Evolutionary conservation across 1,140 invertebrate species (phyloP).

Genomic region (Lepidotrigona ventralis): DNA sequence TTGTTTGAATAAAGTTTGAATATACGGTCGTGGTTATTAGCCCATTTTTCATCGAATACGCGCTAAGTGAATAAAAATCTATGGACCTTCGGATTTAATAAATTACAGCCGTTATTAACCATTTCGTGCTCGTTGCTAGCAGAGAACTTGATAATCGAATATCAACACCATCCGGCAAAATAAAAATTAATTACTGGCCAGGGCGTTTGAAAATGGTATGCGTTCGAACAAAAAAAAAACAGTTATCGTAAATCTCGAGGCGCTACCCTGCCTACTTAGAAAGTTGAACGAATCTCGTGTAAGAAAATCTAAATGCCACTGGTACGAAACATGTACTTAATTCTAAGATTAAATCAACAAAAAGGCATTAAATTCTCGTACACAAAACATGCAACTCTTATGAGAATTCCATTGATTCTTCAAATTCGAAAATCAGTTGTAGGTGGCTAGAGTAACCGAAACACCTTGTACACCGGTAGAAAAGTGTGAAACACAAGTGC

Average conservation of each 20-base stretch:
- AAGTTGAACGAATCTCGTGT: too few species aligned
- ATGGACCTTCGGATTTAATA: not conserved
- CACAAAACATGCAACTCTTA: too few species aligned
- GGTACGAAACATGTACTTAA: too few species aligned
- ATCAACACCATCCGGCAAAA: not conserved
- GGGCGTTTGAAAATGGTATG: not conserved
- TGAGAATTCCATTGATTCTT: not conserved
- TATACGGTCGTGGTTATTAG: not conserved
- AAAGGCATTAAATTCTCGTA: too few species aligned
- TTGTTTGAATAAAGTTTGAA: slow-evolving; percentile 1
- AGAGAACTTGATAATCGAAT: not conserved
- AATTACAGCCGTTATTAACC: not conserved
- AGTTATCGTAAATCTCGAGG: not conserved
- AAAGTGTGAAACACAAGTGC: slow-evolving; percentile 21
- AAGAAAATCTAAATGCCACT: too few species aligned
- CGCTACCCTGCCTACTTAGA: too few species aligned
- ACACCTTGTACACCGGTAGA: not conserved
- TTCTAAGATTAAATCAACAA: too few species aligned
- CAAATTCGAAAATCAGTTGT: not conserved
- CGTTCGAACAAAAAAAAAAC: not conserved
- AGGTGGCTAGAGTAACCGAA: not conserved
- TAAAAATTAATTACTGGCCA: not conserved
- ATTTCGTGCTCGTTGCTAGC: not conserved
- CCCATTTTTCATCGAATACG: not conserved
- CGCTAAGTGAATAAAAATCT: slow-evolving; percentile 8